Percentiles rank a stretch among this genome's conserved stretches.
phyloP scores from a whole-genome alignment of 2,113 vertebrate species.

The human (Homo sapiens) region DNA sequence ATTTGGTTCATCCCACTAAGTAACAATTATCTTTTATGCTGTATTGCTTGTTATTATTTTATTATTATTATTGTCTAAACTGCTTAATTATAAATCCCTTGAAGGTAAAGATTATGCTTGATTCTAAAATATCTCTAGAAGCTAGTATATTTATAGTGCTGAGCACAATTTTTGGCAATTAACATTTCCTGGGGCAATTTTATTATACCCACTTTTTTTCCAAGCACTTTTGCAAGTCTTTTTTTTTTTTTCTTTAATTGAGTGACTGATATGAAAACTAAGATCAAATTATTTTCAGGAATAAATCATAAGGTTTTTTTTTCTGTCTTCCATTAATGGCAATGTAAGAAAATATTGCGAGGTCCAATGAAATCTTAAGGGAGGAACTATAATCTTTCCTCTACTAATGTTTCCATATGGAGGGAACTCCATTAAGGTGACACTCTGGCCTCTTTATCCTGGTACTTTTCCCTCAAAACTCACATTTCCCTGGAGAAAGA shows the following conservation, averaged over 20 bases:
- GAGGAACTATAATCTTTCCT: background rate
- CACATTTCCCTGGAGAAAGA: background rate
- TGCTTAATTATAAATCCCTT: background rate
- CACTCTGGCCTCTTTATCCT: background rate
- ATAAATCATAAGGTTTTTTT: background rate
- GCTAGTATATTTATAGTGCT: fast-evolving
- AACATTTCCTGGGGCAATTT: background rate
- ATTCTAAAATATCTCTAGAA: background rate
- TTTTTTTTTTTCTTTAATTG: background rate
- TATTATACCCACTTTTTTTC: background rate
- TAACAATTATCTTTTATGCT: background rate
- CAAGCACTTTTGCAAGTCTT: background rate
- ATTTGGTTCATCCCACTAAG: background rate
- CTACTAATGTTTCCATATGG: background rate
- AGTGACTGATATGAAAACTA: conserved; percentile 10
- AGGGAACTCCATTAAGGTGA: background rate
- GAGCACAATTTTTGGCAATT: background rate
- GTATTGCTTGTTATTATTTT: background rate
- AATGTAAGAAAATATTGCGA: background rate
- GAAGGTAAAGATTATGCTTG: background rate
- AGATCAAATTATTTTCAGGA: background rate
- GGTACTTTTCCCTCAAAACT: background rate
- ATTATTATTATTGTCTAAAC: background rate
- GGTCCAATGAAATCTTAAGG: background rate
- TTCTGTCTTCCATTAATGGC: background rate